These are phyloP conservation scores for Aldrovandia affinis DNA, from an alignment of 2,797 vertebrate species.

Conservation along the genomic window DNA sequence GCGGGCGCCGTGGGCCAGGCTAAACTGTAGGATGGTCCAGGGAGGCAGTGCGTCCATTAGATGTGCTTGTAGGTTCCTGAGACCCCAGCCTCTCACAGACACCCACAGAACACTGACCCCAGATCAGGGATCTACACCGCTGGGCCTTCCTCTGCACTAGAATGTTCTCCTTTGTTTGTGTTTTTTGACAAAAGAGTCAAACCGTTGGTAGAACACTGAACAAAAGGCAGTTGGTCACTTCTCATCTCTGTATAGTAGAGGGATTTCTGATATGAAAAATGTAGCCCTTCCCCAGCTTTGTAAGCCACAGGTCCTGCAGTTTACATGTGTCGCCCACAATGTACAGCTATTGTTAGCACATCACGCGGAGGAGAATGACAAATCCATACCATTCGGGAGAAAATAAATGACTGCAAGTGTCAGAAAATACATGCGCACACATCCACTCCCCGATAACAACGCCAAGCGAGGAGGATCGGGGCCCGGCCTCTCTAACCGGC, in stretches of 20 bases:
- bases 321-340: not conserved
- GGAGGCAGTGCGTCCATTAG: not conserved
- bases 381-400: not conserved
- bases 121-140: not conserved
- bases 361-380: not conserved
- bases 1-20: no score
- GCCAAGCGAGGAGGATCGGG: not conserved
- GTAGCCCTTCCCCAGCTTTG: not conserved
- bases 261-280: not conserved
- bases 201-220: not conserved
- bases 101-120: not conserved
- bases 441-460: no score
- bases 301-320: not conserved
- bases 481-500: not conserved
- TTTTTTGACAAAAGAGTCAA: not conserved
- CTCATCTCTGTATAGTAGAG: not conserved
- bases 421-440: not conserved
- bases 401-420: not conserved
- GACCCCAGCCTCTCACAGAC: constrained; percentile 12
- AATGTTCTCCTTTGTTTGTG: not conserved
- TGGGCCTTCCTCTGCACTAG: not conserved
- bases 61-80: constrained; percentile 25
- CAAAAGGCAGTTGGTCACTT: not conserved
- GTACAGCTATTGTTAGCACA: not conserved
- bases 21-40: not conserved